These are phyloP conservation scores for Aphis craccivora DNA, from an alignment of 1,140 invertebrate species.

Conservation along the genomic window DNA sequence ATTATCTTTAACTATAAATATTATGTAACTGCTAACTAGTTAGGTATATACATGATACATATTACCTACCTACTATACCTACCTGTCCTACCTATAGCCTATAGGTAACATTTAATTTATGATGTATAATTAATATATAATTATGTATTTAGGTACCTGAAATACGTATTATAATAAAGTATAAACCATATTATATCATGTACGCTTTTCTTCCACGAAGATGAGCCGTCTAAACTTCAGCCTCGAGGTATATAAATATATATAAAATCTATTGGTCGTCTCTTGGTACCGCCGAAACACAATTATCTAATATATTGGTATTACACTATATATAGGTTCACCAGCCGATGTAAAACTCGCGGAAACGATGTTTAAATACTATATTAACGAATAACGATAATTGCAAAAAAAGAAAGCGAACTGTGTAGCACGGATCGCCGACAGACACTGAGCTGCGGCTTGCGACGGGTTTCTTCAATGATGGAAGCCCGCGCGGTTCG, in stretches of 20 bases:
- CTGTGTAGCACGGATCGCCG: background rate
- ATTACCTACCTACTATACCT: too few species aligned
- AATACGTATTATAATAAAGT: background rate
- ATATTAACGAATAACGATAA: too few species aligned
- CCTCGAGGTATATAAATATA: background rate
- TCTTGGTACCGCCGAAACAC: background rate
- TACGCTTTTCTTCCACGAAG: background rate
- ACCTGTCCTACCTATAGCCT: too few species aligned
- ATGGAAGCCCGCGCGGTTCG: background rate
- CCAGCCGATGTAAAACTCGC: background rate
- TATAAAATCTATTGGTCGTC: background rate
- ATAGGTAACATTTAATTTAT: background rate
- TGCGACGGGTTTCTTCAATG: background rate
- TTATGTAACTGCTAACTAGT: too few species aligned
- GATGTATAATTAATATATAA: background rate
- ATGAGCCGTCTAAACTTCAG: background rate
- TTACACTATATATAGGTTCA: background rate
- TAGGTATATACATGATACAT: too few species aligned
- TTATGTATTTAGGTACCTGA: background rate
- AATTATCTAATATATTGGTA: background rate
- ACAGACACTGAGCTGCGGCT: background rate
- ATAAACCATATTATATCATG: background rate
- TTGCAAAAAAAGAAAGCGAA: background rate
- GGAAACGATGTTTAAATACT: background rate
- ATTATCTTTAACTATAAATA: too few species aligned